These are phyloP conservation scores for Drosophila trapezifrons DNA, from an alignment of 1,140 invertebrate genomes.

Conservation along the genomic window DNA sequence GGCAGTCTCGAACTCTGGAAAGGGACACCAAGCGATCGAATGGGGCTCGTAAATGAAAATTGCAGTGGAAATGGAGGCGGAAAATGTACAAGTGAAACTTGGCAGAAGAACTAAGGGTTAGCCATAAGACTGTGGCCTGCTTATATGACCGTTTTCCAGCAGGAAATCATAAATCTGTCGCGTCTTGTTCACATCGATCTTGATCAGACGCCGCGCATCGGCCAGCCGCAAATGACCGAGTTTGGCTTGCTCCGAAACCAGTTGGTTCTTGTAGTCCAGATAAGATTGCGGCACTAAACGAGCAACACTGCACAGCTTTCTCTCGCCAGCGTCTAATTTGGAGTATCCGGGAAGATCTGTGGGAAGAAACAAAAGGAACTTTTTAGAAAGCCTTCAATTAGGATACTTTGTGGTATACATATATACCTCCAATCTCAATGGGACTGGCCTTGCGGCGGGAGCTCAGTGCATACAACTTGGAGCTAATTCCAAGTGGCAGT, in stretches of 20 bases:
- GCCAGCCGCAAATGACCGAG: slow-evolving; percentile 89
- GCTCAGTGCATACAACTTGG: slow-evolving; percentile 69
- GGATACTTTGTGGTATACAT: too few relatives aligned
- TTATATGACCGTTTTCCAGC: slow-evolving; percentile 89
- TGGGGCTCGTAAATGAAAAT: not conserved
- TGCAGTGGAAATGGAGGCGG: not conserved
- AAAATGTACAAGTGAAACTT: slow-evolving; percentile 73
- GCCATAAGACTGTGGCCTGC: slow-evolving; percentile 82
- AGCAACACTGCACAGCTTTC: slow-evolving; percentile 89
- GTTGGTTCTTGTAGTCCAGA: slow-evolving; percentile 89
- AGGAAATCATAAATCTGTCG: slow-evolving; percentile 95
- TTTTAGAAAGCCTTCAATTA: not conserved
- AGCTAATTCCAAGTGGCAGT: slow-evolving; percentile 41
- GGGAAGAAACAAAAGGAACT: slow-evolving; percentile 39
- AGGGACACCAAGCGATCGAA: not conserved
- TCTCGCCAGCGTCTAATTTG: slow-evolving; percentile 89
- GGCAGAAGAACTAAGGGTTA: slow-evolving; percentile 34
- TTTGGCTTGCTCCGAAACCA: slow-evolving; percentile 91
- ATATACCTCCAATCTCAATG: slow-evolving; percentile 86
- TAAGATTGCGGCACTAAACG: slow-evolving; percentile 91
- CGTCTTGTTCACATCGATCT: slow-evolving; percentile 97
- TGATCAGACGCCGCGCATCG: slow-evolving; percentile 92
- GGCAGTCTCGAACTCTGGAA: slow-evolving; percentile 98
- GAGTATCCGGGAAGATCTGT: slow-evolving; percentile 91
- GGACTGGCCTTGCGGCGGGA: slow-evolving; percentile 84